phyloP scores from a whole-genome alignment of 2,797 vertebrate species.

The Acomys russatus region DNA sequence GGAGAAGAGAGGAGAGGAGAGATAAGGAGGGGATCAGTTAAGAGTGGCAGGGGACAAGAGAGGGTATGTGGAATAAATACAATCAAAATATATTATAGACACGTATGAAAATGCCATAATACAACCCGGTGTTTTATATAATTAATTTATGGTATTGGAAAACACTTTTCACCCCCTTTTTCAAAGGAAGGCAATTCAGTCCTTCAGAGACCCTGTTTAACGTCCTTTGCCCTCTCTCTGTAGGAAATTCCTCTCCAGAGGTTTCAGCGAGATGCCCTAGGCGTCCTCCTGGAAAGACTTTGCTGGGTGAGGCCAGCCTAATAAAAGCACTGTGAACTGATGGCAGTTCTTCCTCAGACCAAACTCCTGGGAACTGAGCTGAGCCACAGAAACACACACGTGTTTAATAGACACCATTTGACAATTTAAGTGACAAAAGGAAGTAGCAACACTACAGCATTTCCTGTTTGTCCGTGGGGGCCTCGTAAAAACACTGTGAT shows the following conservation, averaged over 20 bases:
- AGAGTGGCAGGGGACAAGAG: not conserved
- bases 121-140: not conserved
- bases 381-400: not conserved
- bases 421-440: not conserved
- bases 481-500: not conserved
- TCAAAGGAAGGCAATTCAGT: not conserved
- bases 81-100: not conserved
- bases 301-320: not conserved
- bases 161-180: not conserved
- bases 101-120: not conserved
- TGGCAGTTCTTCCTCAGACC: not conserved
- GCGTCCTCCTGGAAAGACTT: not conserved
- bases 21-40: not conserved
- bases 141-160: not conserved
- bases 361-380: constrained; percentile 10
- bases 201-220: not conserved
- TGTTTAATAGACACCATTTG: not conserved
- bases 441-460: not conserved
- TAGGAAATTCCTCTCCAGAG: not conserved
- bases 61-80: not conserved
- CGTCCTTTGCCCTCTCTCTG: not conserved
- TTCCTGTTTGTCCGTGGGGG: not conserved
- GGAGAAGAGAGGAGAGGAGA: not conserved
- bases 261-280: not conserved
- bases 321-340: not conserved